A percentile compares a stretch with the other conserved stretches of the same genome.
phyloP scores from a whole-genome alignment of 2,113 vertebrate genomes.

The Marcusenius ussheri region DNA sequence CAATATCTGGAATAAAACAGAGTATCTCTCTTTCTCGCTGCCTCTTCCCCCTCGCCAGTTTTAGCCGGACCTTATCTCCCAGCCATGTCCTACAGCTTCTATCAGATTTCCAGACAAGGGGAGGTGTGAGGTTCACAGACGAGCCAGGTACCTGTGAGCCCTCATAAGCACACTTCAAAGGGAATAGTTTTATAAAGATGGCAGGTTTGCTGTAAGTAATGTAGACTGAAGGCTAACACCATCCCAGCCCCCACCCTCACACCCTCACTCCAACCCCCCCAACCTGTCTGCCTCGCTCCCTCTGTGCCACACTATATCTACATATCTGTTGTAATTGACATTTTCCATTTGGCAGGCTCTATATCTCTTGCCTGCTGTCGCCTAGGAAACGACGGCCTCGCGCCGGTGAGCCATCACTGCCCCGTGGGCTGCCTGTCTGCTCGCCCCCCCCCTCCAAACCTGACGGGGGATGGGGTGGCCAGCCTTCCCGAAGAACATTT shows the following conservation, averaged over 20 bases:
- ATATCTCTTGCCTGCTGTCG: constrained; percentile 67
- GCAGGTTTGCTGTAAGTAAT: constrained; percentile 46
- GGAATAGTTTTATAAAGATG: constrained; percentile 43
- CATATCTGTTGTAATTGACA: constrained; percentile 81
- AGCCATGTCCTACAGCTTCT: constrained; percentile 38
- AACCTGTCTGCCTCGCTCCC: constrained; percentile 22
- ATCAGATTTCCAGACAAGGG: constrained; percentile 41
- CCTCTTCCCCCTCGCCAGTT: constrained; percentile 30
- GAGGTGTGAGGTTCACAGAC: constrained; percentile 4
- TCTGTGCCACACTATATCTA: constrained; percentile 50
- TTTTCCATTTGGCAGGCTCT: constrained; percentile 75
- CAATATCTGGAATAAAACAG: constrained; percentile 41
- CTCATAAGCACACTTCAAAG: constrained; percentile 30
- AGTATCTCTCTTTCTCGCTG: constrained; percentile 32
- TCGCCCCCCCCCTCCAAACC: constrained; percentile 44
- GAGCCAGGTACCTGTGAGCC: constrained; percentile 39
- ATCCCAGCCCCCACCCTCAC: constrained; percentile 24
- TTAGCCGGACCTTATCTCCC: constrained; percentile 38
- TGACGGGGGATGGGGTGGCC: constrained; percentile 41
- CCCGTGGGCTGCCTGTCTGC: constrained; percentile 53
- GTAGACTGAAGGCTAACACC: constrained; percentile 28
- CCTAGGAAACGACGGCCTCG: constrained; percentile 70
- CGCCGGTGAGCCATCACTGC: constrained; percentile 47
- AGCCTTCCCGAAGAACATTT: constrained; percentile 51
- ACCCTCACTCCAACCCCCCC: not conserved